Conservation (phyloP, 2,888 invertebrate species). For the Acronicta leporina region DNA sequence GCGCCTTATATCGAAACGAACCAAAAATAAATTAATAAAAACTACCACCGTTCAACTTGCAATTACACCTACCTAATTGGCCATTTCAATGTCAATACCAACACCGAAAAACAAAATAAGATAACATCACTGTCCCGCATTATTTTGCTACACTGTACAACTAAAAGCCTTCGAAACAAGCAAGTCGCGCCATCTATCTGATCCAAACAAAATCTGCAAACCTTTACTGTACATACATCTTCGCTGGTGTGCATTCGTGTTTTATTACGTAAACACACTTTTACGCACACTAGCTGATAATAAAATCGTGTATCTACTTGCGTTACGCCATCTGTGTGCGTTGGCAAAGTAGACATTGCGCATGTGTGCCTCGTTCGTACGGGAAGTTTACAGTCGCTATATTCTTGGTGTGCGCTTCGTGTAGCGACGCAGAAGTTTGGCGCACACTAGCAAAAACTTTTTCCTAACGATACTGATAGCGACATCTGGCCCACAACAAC, state of each 20-base stretch:
- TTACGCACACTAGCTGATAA: slow-evolving; percentile 56
- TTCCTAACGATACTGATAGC: slow-evolving; percentile 72
- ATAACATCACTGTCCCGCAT: slow-evolving; percentile 35
- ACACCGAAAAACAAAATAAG: slow-evolving; percentile 27
- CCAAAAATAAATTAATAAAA: slow-evolving; percentile 4
- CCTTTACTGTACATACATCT: slow-evolving; percentile 51
- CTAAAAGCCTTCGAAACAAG: slow-evolving; percentile 22
- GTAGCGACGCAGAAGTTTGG: slow-evolving; percentile 59
- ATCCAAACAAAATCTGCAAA: slow-evolving; percentile 48
- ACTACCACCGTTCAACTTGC: slow-evolving; percentile 7
- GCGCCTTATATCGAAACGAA: not conserved
- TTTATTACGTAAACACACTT: slow-evolving; percentile 55
- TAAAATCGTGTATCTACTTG: slow-evolving; percentile 53
- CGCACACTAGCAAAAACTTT: slow-evolving; percentile 69
- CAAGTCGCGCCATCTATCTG: slow-evolving; percentile 75
- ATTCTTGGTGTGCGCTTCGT: slow-evolving; percentile 58
- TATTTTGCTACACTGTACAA: slow-evolving; percentile 6
- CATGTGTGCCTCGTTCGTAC: slow-evolving; percentile 62
- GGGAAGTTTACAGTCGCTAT: slow-evolving; percentile 52
- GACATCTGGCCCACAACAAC: slow-evolving; percentile 75
- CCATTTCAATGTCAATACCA: slow-evolving; percentile 43
- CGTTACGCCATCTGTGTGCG: slow-evolving; percentile 46
- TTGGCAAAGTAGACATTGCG: slow-evolving; percentile 50
- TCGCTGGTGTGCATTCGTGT: slow-evolving; percentile 55
- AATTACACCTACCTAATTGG: slow-evolving; percentile 35